Evolutionary conservation across 1,140 invertebrate species (phyloP).

Genomic region (Scaptomyza hsui): DNA sequence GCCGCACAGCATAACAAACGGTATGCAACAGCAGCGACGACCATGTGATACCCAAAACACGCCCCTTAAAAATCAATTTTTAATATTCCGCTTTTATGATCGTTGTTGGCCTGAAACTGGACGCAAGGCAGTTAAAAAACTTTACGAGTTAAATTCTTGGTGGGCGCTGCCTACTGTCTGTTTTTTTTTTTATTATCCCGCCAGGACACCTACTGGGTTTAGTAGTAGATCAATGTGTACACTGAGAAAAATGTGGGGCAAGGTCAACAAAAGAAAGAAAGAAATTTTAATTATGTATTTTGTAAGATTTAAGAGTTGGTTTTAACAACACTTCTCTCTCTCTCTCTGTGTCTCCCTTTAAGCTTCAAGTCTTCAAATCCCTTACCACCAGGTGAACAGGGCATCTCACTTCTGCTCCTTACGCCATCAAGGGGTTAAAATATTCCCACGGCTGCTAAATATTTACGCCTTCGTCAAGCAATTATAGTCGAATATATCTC

Average conservation of each 20-base stretch:
- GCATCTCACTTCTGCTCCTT: background rate
- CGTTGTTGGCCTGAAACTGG: background rate
- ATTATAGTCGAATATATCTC: constrained; percentile 22
- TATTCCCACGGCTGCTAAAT: constrained; percentile 62
- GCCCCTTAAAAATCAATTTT: constrained; percentile 8
- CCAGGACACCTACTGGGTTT: background rate
- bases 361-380: background rate
- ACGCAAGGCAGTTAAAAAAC: background rate
- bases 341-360: too few relatives aligned
- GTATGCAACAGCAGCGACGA: background rate
- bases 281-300: too few relatives aligned
- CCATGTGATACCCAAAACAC: constrained; percentile 2
- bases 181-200: background rate
- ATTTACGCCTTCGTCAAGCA: constrained; percentile 48
- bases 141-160: background rate
- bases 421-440: constrained; percentile 12
- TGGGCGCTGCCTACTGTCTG: background rate
- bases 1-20: constrained; percentile 50
- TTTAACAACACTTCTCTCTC: too few relatives aligned
- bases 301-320: too few relatives aligned
- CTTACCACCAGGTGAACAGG: constrained; percentile 1
- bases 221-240: too few relatives aligned
- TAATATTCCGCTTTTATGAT: constrained; percentile 2
- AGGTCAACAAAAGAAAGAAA: too few relatives aligned
- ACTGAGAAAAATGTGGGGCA: too few relatives aligned